Percentiles rank a stretch among this genome's conserved stretches.
Evolutionary conservation across 2,113 vertebrate genomes (phyloP).

Genomic region (Chionodraco myersi): DNA sequence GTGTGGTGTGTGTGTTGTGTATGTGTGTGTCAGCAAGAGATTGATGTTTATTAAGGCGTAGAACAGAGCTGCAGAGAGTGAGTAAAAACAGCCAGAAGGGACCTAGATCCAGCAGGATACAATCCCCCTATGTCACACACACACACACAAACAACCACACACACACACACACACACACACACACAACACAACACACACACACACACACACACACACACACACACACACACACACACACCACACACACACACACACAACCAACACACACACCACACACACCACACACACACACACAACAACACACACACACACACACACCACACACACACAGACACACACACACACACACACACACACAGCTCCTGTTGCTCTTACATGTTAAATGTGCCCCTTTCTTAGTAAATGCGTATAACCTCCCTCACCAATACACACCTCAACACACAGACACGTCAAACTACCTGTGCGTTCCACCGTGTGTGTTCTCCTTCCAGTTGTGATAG

Average conservation of each 20-base stretch:
- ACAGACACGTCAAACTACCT: conserved; percentile 83
- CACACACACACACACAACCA: conserved; percentile 6
- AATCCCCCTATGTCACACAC: conserved; percentile 33
- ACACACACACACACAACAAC: conserved; percentile 2
- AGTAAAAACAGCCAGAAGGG: conserved; percentile 80
- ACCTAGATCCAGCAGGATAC: conserved; percentile 66
- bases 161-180: conserved; percentile 11
- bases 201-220: conserved; percentile 20
- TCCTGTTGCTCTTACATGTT: conserved; percentile 60
- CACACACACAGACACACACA: conserved; percentile 21
- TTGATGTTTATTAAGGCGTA: conserved; percentile 83
- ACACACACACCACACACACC: conserved; percentile 26
- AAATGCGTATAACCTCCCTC: conserved; percentile 57
- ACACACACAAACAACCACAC: conserved; percentile 21
- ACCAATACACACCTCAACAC: conserved; percentile 38
- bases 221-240: conserved; percentile 4
- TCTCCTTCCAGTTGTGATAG: conserved; percentile 94
- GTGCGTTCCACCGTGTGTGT: conserved; percentile 93
- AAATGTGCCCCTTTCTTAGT: conserved; percentile 54
- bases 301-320: conserved; percentile 17
- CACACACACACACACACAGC: neutral
- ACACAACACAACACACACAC: conserved; percentile 22
- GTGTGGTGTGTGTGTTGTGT: too few relatives aligned
- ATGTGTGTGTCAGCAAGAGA: conserved; percentile 64
- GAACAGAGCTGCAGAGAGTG: conserved; percentile 80